Evolutionary conservation across 2,888 invertebrate species (phyloP), one percentile per base, ranked within the genome.

Genomic region (Ichneumoninae sp.): DNA sequence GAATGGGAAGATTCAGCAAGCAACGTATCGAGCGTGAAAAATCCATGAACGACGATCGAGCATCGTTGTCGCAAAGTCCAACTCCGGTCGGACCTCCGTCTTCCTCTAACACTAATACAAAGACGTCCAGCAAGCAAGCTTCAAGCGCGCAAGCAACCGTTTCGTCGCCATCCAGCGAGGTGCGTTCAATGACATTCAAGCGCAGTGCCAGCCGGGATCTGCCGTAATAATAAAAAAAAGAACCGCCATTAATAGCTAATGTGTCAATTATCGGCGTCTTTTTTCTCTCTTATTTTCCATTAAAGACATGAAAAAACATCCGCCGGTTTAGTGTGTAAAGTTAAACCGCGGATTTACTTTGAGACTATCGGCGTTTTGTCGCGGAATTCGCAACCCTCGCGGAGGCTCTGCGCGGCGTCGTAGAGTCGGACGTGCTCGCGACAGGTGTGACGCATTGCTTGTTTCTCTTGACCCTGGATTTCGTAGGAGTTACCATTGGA

Each of bases 1-100:
- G 98, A 30, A 98, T 97, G 97, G 96, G 97, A n/a, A 96, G 95
- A 90, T 96, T 97, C 92, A 96, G 96, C 89, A 96, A 96, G 92
- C 96, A 96, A 88, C 95, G 94, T n/a, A 84, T 94, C 54, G 93
- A 94, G 82, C 91, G 93, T 52, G 93, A 93, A 85, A 94, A 93
- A 85, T 93, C 92, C 0, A 91, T 81, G 79, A 92, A 92, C 19
- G 93, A 93, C 30, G 93, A 93, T 54, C 90, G 93, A 47, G 91
- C 91, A 5, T 92, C 93, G 1, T 89, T 92, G 16, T 93, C 92
- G 0, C 92, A 93, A 83, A 94, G 93, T 85, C 93, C 93, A 52
- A 93, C 93, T 13, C 93, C 92, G 52, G 83, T 84, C 4, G 87
- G 88, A 69, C 81, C 87, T 40, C 80, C 88, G 2, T 86, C 71